Percentiles rank a stretch among this genome's conserved stretches.
phyloP scores from a whole-genome alignment of 1,140 invertebrate genomes.

The Holcopasites calliopsidis region DNA sequence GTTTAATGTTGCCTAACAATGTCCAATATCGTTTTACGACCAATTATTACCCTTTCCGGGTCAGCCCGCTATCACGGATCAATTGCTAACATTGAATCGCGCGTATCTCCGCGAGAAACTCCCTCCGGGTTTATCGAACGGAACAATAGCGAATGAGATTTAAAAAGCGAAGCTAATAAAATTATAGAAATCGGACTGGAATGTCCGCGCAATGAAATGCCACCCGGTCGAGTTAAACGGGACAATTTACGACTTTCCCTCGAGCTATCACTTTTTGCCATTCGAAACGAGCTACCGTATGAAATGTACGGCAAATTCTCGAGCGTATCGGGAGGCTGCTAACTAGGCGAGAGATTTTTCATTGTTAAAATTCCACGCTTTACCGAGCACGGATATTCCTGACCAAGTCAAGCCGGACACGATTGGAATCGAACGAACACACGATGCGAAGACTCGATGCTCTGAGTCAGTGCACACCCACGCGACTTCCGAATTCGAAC shows the following conservation, averaged over 20 bases:
- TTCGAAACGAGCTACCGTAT: not conserved
- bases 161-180: not conserved
- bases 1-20: slow-evolving; percentile 1
- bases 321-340: not conserved
- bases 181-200: too few species aligned
- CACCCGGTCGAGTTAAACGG: too few species aligned
- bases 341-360: slow-evolving; percentile 1
- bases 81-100: slow-evolving; percentile 6
- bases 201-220: too few species aligned
- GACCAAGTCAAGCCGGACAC: slow-evolving; percentile 44
- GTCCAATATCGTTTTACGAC: slow-evolving; percentile 16
- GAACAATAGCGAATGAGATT: not conserved
- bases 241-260: not conserved
- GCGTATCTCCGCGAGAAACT: not conserved
- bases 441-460: slow-evolving; percentile 16
- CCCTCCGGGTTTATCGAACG: not conserved
- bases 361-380: slow-evolving; percentile 8
- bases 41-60: slow-evolving; percentile 4
- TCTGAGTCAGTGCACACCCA: slow-evolving; percentile 53
- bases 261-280: not conserved
- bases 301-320: slow-evolving; percentile 9
- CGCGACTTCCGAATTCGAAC: slow-evolving; percentile 60
- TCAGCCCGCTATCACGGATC: not conserved
- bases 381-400: slow-evolving; percentile 27
- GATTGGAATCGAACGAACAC: slow-evolving; percentile 37